Conservation (phyloP, 64 coral and sea anemone species). For the Catalaphyllia jardinei region DNA sequence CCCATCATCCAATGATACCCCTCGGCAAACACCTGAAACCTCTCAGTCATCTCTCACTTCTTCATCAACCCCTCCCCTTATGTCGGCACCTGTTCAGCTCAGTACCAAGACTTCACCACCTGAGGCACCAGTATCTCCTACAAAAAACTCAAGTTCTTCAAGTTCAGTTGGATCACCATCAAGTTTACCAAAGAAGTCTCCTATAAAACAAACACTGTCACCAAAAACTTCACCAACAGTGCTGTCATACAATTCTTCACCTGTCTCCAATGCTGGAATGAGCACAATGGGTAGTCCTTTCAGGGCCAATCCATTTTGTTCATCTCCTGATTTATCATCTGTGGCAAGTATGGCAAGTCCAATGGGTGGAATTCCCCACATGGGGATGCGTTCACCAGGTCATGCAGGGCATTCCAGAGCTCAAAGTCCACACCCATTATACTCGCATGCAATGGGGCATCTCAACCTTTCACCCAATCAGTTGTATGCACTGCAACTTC, state of each 20-base stretch:
- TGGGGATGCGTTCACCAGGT: conserved; percentile 13
- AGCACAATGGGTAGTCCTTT: conserved; percentile 26
- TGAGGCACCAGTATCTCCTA: background rate
- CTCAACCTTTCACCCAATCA: conserved; percentile 31
- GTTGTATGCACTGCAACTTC: conserved; percentile 56
- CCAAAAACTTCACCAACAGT: conserved; percentile 14
- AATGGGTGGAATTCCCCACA: conserved; percentile 35
- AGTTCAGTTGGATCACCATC: conserved; percentile 31
- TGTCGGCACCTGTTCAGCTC: background rate
- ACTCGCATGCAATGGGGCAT: conserved; percentile 1
- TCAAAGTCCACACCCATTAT: conserved; percentile 20
- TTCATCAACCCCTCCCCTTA: background rate
- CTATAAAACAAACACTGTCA: conserved; percentile 18
- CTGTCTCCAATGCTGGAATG: conserved; percentile 6
- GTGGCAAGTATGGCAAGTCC: conserved; percentile 35
- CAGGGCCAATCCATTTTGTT: conserved; percentile 21
- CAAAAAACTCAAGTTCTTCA: conserved; percentile 16
- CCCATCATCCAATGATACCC: background rate
- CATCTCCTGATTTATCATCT: conserved; percentile 36
- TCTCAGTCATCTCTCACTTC: background rate
- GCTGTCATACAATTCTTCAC: conserved; percentile 5
- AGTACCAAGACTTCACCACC: conserved; percentile 13
- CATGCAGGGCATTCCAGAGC: background rate
- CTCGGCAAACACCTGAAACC: background rate
- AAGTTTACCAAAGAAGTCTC: background rate